Base-by-base conservation (phyloP, 2,797 vertebrate species). In the Halcyon badia region DNA sequence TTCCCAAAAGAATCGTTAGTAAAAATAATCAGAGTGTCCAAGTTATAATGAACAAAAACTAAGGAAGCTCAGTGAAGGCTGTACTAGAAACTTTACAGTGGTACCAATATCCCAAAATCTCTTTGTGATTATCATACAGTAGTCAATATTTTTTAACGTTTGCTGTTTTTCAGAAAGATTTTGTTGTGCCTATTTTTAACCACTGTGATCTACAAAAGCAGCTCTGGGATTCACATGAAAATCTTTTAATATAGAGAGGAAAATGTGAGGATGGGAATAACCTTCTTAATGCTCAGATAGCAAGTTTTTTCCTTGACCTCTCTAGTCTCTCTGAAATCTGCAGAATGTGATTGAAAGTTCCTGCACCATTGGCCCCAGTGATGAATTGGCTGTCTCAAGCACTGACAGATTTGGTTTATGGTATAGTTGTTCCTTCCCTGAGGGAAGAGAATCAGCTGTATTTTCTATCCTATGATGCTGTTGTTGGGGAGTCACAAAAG, bases 321-420 rank as follows among this genome's bases (percentile, higher is more conserved):
- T 71, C 51, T 54, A 54, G 46, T 65, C n/a, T 33, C 24, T 37
- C 61, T 72, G 76, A 49, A 56, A 39, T 39, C 39, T 83, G 42
- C 57, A 92, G 73, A 52, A 62, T 6, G 18, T 46, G 33, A 44
- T 15, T 14, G 48, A 11, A 83, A 25, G 14, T 76, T 73, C n/a
- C 78, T 61, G 65, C 33, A 20, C 24, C 14, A 17, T 35, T 58
- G 25, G 18, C 24, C 42, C 33, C 26, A 42, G 56, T 84, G 85
- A 78, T 54, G 44, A 65, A 85, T 42, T 64, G 54, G 11, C 57
- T 16, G 35, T 65, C 60, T 75, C 61, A 52, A 11, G 20, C 82
- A 56, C 54, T 83, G 49, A 30, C 64, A 75, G 65, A 12, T 90
- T 91, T 96, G 84, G 64, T 83, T 94, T 95, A 80, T 64, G 48